Evolutionary conservation across 2,797 vertebrate genomes (phyloP).

Genomic region (Ceyx erithaca): DNA sequence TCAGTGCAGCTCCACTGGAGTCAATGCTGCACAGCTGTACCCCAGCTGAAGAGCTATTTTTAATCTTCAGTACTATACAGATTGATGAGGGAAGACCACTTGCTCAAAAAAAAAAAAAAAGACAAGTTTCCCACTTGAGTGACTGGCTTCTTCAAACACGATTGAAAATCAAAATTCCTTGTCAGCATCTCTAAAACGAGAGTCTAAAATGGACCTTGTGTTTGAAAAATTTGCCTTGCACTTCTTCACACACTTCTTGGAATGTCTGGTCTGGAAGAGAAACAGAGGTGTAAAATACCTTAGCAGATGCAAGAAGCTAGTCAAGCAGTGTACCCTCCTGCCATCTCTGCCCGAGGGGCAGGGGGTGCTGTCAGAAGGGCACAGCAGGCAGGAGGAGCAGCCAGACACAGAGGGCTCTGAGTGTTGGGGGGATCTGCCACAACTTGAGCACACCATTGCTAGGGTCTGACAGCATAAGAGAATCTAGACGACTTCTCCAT

Average conservation of each 20-base stretch:
- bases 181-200: conserved; percentile 8
- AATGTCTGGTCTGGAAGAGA: background rate
- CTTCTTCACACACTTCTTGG: background rate
- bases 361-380: background rate
- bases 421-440: background rate
- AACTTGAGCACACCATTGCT: background rate
- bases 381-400: background rate
- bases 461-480: conserved; percentile 15
- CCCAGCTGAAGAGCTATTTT: conserved; percentile 62
- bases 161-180: conserved; percentile 6
- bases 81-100: conserved; percentile 61
- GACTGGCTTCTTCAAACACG: background rate
- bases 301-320: background rate
- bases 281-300: background rate
- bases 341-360: background rate
- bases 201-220: background rate
- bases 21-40: conserved; percentile 19
- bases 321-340: background rate
- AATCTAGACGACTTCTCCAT: conserved; percentile 62
- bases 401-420: fast-evolving
- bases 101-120: background rate
- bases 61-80: conserved; percentile 16
- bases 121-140: background rate
- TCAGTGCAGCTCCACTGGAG: background rate
- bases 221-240: background rate